These are phyloP conservation scores for Siniperca obscura DNA, from an alignment of 2,797 vertebrate species.

Conservation along the genomic window DNA sequence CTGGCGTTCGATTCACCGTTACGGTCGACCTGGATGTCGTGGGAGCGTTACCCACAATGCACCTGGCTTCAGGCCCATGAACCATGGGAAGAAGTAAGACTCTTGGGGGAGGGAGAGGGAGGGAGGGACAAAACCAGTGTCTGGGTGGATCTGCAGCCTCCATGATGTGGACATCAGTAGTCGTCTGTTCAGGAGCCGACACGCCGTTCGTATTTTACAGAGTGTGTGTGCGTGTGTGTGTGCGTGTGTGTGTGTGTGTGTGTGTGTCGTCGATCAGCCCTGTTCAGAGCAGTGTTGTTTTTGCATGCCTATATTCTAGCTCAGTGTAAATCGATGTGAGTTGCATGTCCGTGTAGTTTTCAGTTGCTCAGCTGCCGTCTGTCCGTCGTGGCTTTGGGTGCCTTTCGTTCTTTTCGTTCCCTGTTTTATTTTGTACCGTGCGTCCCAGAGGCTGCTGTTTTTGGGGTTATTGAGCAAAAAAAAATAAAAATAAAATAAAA, in stretches of 20 bases:
- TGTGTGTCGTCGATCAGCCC: constrained; percentile 9
- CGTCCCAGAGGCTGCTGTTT: constrained; percentile 75
- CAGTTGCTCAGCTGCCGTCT: constrained; percentile 81
- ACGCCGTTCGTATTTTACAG: constrained; percentile 48
- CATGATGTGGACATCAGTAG: constrained; percentile 13
- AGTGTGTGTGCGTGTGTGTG: constrained; percentile 53
- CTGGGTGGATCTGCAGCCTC: constrained; percentile 33
- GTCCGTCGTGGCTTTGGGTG: constrained; percentile 69
- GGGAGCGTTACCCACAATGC: constrained; percentile 31
- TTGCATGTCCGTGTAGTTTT: constrained; percentile 90
- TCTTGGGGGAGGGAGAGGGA: background rate
- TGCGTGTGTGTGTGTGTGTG: constrained; percentile 20
- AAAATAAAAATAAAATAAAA: constrained; percentile 25
- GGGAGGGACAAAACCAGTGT: background rate
- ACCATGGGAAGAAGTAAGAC: background rate
- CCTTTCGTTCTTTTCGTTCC: constrained; percentile 39
- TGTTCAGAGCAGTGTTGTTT: constrained; percentile 87
- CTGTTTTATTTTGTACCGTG: constrained; percentile 82
- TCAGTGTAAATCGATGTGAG: constrained; percentile 88
- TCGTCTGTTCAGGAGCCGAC: constrained; percentile 39
- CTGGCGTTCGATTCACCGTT: no score
- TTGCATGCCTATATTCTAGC: constrained; percentile 89
- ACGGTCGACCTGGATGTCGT: background rate
- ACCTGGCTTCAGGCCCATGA: constrained; percentile 14
- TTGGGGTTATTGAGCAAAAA: constrained; percentile 37